Percentiles rank a stretch among this genome's conserved stretches.
phyloP scores from a whole-genome alignment of 2,888 invertebrate species.

The Plebejus argus region DNA sequence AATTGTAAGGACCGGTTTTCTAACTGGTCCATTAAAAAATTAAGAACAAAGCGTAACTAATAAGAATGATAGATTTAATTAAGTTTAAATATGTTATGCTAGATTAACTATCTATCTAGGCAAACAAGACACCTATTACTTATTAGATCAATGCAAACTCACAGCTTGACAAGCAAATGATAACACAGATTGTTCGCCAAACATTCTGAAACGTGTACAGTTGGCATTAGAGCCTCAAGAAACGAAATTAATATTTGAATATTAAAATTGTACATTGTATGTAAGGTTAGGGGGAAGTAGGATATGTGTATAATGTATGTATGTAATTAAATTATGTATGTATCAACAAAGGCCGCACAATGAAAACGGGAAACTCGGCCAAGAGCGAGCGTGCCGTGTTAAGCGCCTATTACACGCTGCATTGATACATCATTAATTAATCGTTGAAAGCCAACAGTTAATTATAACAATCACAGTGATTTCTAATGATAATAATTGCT shows the following conservation, averaged over 20 bases:
- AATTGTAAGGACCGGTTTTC: background rate
- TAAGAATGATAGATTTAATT: background rate
- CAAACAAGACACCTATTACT: background rate
- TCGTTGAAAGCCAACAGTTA: background rate
- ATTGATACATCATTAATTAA: slow-evolving; percentile 6
- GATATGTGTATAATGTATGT: background rate
- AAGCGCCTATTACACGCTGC: slow-evolving; percentile 32
- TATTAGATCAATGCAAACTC: background rate
- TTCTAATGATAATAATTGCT: no score
- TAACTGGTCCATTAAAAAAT: background rate
- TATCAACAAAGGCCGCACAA: slow-evolving; percentile 5
- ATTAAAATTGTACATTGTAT: background rate
- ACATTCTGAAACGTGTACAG: background rate
- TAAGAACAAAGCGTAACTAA: background rate
- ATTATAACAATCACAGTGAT: background rate
- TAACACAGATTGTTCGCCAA: background rate
- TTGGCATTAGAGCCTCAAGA: background rate
- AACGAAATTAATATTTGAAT: background rate
- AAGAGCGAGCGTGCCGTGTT: slow-evolving; percentile 37
- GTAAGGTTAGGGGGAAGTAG: background rate
- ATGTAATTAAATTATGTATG: background rate
- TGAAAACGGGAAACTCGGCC: slow-evolving; percentile 36
- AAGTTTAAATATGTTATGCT: background rate
- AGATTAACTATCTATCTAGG: background rate
- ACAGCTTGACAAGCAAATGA: background rate